Evolutionary conservation across 2,888 invertebrate genomes (phyloP), one percentile per base, ranked within the genome.

Genomic region (Epirrhoe tristata): DNA sequence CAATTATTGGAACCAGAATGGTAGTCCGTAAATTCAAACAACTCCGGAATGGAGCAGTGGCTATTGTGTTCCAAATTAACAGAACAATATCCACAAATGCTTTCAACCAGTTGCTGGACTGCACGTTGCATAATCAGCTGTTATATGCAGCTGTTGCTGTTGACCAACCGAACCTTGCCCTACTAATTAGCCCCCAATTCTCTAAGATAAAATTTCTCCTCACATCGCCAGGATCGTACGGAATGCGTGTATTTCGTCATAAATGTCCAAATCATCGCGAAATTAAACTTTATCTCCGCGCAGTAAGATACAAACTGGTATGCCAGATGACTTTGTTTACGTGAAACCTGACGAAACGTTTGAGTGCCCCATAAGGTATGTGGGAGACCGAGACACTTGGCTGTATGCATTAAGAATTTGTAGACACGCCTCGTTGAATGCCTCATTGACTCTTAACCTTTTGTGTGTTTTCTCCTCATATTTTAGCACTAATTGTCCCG

Each of bases 311-410:
- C 66, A 57, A 66, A 77, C 70, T 83, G 36, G 65, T 57, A 56
- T 74, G 70, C 46, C 66, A 6, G 32, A 34, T 57, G n/a, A 74
- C 64, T 73, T 87, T 88, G 88, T 89, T 88, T 88, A 87, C 83
- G 80, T 81, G 81, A 83, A 83, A 85, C 83, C 79, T 84, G 84
- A 85, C 77, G 85, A 85, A 84, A 85, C 78, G 78, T 79, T 81
- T 78, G 77, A 83, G 82, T 83, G 84, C 83, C 84, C 82, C 84
- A 80, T 86, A 86, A 80, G 87, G 88, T 80, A 84, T 84, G 86
- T 83, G 78, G 80, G 81, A 81, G 83, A 79, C 74, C 75, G 58
- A 73, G 74, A 71, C 79, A 77, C 78, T 76, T 76, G 74, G 72
- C 71, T 75, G 69, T 69, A 66, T 69, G 77, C 63, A 69, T 76